A percentile compares a stretch with the other conserved stretches of the same genome.
Conservation (phyloP, 2,113 vertebrate species). For the Hyaena hyaena region DNA sequence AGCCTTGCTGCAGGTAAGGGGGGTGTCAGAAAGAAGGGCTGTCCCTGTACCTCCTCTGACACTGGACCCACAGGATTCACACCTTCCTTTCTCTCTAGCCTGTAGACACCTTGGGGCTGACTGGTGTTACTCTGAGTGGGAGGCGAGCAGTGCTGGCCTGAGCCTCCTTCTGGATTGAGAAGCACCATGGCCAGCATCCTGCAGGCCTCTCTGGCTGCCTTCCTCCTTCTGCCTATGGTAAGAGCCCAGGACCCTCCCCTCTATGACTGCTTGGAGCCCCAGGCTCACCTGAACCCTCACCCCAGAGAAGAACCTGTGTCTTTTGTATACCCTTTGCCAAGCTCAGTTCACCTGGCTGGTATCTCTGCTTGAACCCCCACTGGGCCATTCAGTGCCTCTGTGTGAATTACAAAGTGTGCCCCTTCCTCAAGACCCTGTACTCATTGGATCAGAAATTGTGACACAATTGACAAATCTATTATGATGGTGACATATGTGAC, state of each 20-base stretch:
- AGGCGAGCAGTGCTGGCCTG: background rate
- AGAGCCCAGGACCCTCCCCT: background rate
- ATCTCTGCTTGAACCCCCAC: background rate
- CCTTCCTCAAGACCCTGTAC: background rate
- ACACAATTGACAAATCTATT: background rate
- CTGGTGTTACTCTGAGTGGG: background rate
- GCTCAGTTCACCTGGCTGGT: background rate
- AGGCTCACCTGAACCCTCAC: background rate
- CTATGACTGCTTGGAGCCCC: too few species aligned
- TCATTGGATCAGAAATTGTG: background rate
- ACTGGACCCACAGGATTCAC: background rate
- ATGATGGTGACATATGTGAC: too few species aligned
- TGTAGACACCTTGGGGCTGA: background rate
- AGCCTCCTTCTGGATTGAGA: background rate
- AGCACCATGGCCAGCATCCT: background rate
- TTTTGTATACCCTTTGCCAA: background rate
- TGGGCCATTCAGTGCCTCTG: background rate
- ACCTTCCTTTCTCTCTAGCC: conserved; percentile 35
- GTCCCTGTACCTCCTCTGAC: background rate
- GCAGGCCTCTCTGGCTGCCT: background rate
- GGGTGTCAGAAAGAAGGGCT: background rate
- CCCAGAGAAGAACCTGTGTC: background rate
- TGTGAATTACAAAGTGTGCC: background rate
- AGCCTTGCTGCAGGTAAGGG: too few species aligned
- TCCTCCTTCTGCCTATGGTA: conserved; percentile 77